These are phyloP conservation scores for Bembecia ichneumoniformis DNA, from an alignment of 2,888 invertebrate species.

Conservation along the genomic window DNA sequence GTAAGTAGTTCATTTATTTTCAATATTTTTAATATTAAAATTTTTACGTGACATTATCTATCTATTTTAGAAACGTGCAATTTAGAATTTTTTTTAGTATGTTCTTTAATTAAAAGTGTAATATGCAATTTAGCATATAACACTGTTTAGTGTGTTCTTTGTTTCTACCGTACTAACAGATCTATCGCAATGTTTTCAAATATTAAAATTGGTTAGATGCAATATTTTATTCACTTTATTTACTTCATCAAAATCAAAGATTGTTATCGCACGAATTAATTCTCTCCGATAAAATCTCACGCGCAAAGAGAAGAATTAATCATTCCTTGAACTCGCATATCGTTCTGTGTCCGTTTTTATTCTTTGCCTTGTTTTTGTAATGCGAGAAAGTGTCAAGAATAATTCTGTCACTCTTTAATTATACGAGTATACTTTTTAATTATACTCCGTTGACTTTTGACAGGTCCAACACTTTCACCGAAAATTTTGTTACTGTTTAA, in stretches of 20 bases:
- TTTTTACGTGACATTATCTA: no score
- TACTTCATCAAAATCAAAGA: neutral
- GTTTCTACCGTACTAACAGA: no score
- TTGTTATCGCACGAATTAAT: neutral
- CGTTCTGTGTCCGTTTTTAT: neutral
- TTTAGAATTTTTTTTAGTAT: no score
- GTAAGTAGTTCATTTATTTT: no score
- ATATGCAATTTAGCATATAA: no score
- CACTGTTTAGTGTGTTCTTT: no score
- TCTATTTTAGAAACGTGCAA: no score
- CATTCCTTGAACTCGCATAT: neutral
- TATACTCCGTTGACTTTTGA: neutral
- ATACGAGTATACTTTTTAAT: neutral
- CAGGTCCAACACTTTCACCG: neutral
- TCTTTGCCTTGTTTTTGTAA: neutral
- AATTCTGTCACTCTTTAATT: constrained; percentile 12
- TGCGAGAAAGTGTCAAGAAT: constrained; percentile 9
- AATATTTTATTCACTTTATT: neutral
- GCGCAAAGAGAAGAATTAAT: neutral
- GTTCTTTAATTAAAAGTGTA: no score
- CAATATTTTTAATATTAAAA: no score
- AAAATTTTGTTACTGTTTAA: neutral
- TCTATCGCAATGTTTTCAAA: no score
- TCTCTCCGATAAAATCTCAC: neutral
- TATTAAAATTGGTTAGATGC: no score